A percentile compares a stretch with the other conserved stretches of the same genome.
phyloP scores from a whole-genome alignment of 1,140 invertebrate species.

The Copidosoma floridanum region DNA sequence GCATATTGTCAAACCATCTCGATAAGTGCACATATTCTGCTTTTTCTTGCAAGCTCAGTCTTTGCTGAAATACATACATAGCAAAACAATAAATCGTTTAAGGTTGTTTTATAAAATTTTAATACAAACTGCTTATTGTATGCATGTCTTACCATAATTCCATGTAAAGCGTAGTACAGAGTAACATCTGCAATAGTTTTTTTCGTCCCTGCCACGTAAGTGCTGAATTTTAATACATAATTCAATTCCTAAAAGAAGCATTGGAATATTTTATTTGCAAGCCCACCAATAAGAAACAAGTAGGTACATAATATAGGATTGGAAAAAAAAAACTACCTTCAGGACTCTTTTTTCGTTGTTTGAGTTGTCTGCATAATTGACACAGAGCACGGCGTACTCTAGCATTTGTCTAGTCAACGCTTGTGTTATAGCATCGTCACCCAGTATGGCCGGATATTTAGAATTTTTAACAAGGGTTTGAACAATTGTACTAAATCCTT shows the following conservation, averaged over 20 bases:
- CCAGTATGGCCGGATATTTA: slow-evolving; percentile 43
- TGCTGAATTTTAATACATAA: slow-evolving; percentile 51
- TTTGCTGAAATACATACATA: slow-evolving; percentile 42
- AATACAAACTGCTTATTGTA: not conserved
- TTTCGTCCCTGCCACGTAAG: slow-evolving; percentile 61
- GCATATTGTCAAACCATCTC: slow-evolving; percentile 68
- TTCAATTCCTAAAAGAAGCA: slow-evolving; percentile 59
- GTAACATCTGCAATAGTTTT: slow-evolving; percentile 62
- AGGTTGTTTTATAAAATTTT: not conserved
- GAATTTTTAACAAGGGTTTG: slow-evolving; percentile 50
- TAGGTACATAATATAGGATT: not conserved
- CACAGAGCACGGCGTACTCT: slow-evolving; percentile 56
- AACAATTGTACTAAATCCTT: slow-evolving; percentile 58
- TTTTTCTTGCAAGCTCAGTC: slow-evolving; percentile 59
- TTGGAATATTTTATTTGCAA: too few species aligned
- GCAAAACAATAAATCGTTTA: slow-evolving; percentile 11
- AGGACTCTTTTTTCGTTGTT: slow-evolving; percentile 43
- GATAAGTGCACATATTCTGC: slow-evolving; percentile 64
- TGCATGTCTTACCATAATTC: slow-evolving; percentile 60
- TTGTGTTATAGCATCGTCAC: slow-evolving; percentile 41
- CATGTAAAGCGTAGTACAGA: slow-evolving; percentile 60
- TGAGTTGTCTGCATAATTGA: slow-evolving; percentile 55
- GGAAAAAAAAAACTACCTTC: too few species aligned
- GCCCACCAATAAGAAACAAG: slow-evolving; percentile 15
- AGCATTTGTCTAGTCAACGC: slow-evolving; percentile 56